These are phyloP conservation scores for Saguinus midas DNA, from an alignment of 2,113 vertebrate species.

Conservation along the genomic window DNA sequence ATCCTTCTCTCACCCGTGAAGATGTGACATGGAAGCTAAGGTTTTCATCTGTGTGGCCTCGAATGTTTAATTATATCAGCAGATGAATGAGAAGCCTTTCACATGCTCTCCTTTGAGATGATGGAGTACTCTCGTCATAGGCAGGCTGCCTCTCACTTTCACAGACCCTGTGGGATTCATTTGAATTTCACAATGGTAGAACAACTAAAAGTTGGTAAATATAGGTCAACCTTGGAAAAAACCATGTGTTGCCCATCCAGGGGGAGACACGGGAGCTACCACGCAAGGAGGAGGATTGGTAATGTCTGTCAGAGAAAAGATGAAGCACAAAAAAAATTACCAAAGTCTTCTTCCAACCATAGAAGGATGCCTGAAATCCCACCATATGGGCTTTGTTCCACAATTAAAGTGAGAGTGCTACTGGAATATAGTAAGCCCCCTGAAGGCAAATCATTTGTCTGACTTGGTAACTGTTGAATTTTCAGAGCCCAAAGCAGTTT, in stretches of 20 bases:
- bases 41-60: not conserved
- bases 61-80: not conserved
- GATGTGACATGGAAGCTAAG: not conserved
- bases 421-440: not conserved
- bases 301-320: not conserved
- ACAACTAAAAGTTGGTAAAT: not conserved
- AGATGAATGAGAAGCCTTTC: not conserved
- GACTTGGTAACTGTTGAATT: not conserved
- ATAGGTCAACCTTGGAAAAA: not conserved
- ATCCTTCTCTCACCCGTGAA: not conserved
- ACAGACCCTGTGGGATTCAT: not conserved
- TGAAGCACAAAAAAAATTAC: not conserved
- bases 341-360: not conserved
- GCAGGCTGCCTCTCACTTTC: not conserved
- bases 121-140: not conserved
- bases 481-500: not conserved
- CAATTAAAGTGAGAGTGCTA: not conserved
- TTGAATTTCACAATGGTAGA: not conserved
- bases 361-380: not conserved
- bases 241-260: not conserved
- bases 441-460: not conserved
- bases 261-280: not conserved
- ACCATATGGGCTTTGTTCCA: not conserved
- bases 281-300: not conserved
- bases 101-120: not conserved